Evolutionary conservation across 37 sponge, comb jelly and placozoan genomes (phyloP), one percentile per base, ranked within the genome.

Genomic region (Chondrilla cf. caribensis): DNA sequence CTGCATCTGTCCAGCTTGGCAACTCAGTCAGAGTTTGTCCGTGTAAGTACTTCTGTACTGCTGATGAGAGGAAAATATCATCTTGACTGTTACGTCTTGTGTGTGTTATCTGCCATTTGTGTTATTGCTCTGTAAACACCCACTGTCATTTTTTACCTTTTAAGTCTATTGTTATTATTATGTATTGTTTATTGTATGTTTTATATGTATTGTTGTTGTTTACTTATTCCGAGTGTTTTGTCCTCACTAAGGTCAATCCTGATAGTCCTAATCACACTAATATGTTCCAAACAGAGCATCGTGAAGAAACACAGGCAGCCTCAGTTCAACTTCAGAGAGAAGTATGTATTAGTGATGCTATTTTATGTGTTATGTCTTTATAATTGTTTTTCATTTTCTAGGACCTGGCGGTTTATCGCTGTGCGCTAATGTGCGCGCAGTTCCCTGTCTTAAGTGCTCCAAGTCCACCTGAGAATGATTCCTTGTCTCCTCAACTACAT

Each of bases 391-490:
- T 4, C 77, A 39, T 43, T 24, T 65, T 47, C 15, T 36, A 92
- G 92, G 92, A 92, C 58, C 77, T 81, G 19, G 26, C 77, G 28
- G 86, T 92, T 39, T 92, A 87, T 35, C 86, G 89, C 17, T 87
- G 88, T 83, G 84, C 89, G 28, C 86, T 92, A 0, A 88, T 88
- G 89, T 92, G 89, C 73, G 85, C 92, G 28, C 92, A 92, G 86
- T 92, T 88, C 57, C 89, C 92, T 31, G 86, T 92, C 80, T 84
- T 92, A 41, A 92, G 92, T 80, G 92, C 92, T n/a, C 92, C 92
- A n/a, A 37, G 51, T 39, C 92, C 92, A 38, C 92, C 92, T 38
- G 89, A 85, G 1, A 86, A 86, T 14, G 67, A 59, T 11, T 83
- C 92, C 89, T 89, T 54, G 55, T 85, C 43, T 88, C 92, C 64